Evolutionary conservation across 2,113 vertebrate genomes (phyloP), one percentile per base, ranked within the genome.

Genomic region (Perca schrenkii): DNA sequence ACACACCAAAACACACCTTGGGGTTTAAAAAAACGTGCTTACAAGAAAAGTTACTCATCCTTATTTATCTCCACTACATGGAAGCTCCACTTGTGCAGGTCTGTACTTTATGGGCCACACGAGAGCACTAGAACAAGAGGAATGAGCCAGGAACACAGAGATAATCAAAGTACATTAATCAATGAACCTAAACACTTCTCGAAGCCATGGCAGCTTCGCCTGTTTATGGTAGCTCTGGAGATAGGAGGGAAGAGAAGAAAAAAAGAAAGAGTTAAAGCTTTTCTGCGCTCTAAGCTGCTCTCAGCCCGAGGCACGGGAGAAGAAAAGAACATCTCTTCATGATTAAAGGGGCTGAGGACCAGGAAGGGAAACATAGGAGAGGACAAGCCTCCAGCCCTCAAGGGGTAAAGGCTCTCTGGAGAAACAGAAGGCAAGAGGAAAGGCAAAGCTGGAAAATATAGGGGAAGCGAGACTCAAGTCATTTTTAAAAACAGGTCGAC

Each of bases 291-390:
- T 89, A 88, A 92, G 91, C 94, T 90, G 86, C 85, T 84, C 87
- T 74, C 77, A 88, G 90, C 92, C 91, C 31, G 74, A 80, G 90
- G 91, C 86, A 21, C 63, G 49, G 73, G 76, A 86, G 89, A 89
- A 92, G 86, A 90, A 92, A 92, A 90, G 89, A 93, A 93, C 88
- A 92, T 92, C 91, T 92, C 90, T 79, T 84, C 89, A 61, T 89
- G 90, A 94, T 91, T 92, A 89, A 91, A 92, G 88, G 86, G 71
- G 86, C 83, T 76, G 79, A 90, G 86, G 88, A 91, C 85, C 86
- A 90, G 90, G 84, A 93, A 88, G 71, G 77, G 79, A 81, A 90
- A 88, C 89, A 86, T 73, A 85, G 87, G 83, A 85, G 90, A 93
- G 93, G 92, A 94, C 92, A 86, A 85, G 88, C 83, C 68, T 52